A percentile compares a stretch with the other conserved stretches of the same genome.
These are phyloP conservation scores for Phrynocephalus forsythii DNA, from an alignment of 2,797 vertebrate species.

Conservation along the genomic window DNA sequence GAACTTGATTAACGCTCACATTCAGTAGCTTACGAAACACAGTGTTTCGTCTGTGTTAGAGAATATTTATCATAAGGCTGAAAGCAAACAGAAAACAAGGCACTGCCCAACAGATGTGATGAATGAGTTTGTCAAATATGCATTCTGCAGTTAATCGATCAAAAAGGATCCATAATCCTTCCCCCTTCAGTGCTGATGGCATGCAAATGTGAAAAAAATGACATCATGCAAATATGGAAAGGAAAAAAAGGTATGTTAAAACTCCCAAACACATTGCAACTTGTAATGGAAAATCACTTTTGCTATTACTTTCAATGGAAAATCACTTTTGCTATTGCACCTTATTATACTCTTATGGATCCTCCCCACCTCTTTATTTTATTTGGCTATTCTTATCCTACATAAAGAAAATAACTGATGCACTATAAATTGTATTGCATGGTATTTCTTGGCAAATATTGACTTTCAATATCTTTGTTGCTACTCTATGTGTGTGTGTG, in stretches of 20 bases:
- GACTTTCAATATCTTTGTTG: neutral
- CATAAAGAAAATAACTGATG: neutral
- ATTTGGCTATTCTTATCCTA: neutral
- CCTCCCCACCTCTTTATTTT: neutral
- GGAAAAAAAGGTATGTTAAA: too few species aligned
- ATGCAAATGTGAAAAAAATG: neutral
- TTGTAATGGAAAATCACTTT: too few species aligned
- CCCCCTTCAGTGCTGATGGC: neutral
- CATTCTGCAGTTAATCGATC: neutral
- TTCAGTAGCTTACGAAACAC: neutral
- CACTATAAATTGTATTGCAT: neutral
- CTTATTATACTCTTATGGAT: too few species aligned
- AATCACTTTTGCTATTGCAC: too few species aligned
- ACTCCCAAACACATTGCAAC: too few species aligned
- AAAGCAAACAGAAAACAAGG: neutral
- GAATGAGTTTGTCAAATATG: neutral
- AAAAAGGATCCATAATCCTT: neutral
- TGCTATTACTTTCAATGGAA: too few species aligned
- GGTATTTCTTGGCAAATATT: constrained; percentile 8
- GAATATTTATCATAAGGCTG: neutral
- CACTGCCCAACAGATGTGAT: neutral
- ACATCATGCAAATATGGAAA: too few species aligned
- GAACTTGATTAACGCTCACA: neutral
- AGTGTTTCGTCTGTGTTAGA: too few species aligned
- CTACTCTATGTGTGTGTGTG: neutral